Evolutionary conservation across 2,113 vertebrate genomes (phyloP).

Genomic region (Erythrolamprus reginae): DNA sequence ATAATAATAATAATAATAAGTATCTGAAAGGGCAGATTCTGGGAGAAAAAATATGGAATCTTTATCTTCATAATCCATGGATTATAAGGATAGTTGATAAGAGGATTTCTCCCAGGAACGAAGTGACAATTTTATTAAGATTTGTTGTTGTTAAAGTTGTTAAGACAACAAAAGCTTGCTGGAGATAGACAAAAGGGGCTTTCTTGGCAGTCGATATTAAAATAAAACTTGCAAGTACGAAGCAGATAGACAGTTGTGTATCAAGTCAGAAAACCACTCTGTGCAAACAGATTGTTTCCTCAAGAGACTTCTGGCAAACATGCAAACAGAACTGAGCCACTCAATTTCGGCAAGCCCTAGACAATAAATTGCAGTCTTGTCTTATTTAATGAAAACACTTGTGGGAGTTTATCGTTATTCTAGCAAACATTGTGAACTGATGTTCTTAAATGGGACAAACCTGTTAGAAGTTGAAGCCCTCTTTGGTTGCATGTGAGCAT

Average conservation of each 20-base stretch:
- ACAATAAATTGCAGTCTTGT: background rate
- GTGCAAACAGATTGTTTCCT: slow-evolving; percentile 14
- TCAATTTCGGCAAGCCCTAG: background rate
- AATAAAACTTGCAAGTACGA: background rate
- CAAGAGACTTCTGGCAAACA: background rate
- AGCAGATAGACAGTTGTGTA: background rate
- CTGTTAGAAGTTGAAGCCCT: background rate
- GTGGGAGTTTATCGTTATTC: background rate
- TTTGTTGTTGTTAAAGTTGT: background rate
- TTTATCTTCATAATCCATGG: background rate
- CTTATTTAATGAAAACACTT: background rate
- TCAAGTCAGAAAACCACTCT: background rate
- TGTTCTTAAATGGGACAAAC: background rate
- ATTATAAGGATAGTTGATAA: background rate
- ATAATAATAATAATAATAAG: no score
- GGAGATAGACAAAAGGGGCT: background rate
- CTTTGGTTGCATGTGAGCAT: background rate
- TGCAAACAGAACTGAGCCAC: background rate
- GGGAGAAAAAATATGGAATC: background rate
- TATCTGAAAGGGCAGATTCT: background rate
- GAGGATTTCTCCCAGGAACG: background rate
- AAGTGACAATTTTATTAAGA: background rate
- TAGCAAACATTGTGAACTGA: background rate
- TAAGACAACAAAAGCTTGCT: background rate
- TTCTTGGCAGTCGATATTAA: background rate